phyloP scores from a whole-genome alignment of 1,140 invertebrate genomes.

The Cepaea nemoralis region DNA sequence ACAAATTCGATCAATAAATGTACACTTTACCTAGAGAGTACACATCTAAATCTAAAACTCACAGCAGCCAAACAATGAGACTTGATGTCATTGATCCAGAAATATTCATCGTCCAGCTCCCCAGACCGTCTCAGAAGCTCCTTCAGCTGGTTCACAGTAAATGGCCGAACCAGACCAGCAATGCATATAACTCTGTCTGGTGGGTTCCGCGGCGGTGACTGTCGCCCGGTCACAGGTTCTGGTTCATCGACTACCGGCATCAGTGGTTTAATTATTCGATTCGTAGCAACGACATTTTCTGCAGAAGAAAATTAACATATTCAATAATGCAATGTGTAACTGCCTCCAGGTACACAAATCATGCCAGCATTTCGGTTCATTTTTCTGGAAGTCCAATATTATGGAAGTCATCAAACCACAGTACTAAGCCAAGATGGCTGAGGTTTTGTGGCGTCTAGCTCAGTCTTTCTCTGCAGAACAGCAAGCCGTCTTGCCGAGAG shows the following conservation, averaged over 20 bases:
- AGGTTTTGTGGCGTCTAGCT: slow-evolving; percentile 83
- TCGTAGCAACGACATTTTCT: slow-evolving; percentile 22
- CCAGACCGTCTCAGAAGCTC: slow-evolving; percentile 92
- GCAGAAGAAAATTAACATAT: neutral
- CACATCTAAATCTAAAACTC: slow-evolving; percentile 80
- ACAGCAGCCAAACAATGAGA: slow-evolving; percentile 92
- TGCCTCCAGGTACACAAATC: slow-evolving; percentile 89
- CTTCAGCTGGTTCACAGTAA: slow-evolving; percentile 91
- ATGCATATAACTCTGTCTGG: slow-evolving; percentile 86
- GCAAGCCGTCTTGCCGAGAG: too few species aligned
- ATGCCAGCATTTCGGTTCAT: slow-evolving; percentile 88
- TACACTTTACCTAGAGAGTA: neutral
- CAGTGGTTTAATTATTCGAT: slow-evolving; percentile 72
- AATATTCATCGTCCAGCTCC: slow-evolving; percentile 84
- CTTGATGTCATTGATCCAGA: slow-evolving; percentile 98
- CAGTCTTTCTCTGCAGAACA: too few species aligned
- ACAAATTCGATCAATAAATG: neutral
- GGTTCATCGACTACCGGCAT: slow-evolving; percentile 58
- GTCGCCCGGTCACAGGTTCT: slow-evolving; percentile 56
- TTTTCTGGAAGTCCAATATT: slow-evolving; percentile 93
- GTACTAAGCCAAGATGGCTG: slow-evolving; percentile 82
- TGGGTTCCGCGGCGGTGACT: slow-evolving; percentile 82
- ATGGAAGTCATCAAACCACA: slow-evolving; percentile 92
- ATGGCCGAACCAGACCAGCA: slow-evolving; percentile 92
- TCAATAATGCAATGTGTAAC: slow-evolving; percentile 78